Percentiles rank a stretch among this genome's conserved stretches.
Evolutionary conservation across 2,797 vertebrate genomes (phyloP).

Genomic region (Columba guinea): DNA sequence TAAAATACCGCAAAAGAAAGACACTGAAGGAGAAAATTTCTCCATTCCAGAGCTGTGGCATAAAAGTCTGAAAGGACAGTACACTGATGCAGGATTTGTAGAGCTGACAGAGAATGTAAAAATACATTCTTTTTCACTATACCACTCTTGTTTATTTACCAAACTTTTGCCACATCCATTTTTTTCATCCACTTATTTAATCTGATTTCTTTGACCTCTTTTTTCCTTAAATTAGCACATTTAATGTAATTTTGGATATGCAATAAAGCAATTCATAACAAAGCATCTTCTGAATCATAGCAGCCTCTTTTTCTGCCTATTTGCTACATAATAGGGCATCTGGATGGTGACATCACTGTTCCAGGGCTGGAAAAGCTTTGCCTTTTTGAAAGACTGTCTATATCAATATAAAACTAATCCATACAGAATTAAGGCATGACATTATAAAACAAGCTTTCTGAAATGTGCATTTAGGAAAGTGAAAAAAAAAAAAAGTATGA

Average conservation of each 20-base stretch:
- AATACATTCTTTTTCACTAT: neutral
- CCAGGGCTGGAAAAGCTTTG: neutral
- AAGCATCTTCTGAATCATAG: neutral
- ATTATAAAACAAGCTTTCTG: neutral
- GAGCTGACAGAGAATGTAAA: neutral
- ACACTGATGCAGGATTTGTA: neutral
- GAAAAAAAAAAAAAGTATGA: neutral
- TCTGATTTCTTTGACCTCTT: neutral
- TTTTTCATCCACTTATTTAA: neutral
- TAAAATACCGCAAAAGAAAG: neutral
- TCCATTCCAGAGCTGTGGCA: neutral
- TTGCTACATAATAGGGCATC: neutral
- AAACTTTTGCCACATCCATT: neutral
- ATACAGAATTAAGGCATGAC: neutral
- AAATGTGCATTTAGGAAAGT: neutral
- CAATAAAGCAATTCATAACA: neutral
- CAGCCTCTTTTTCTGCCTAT: neutral
- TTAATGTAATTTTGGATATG: neutral
- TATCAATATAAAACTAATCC: neutral
- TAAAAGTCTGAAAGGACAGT: neutral
- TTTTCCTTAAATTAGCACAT: neutral
- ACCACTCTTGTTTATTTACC: neutral
- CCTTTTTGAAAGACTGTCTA: neutral
- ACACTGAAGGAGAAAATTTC: neutral
- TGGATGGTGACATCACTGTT: neutral